These are phyloP conservation scores for Drosophila conformis DNA, from an alignment of 2,888 invertebrate genomes.

Conservation along the genomic window DNA sequence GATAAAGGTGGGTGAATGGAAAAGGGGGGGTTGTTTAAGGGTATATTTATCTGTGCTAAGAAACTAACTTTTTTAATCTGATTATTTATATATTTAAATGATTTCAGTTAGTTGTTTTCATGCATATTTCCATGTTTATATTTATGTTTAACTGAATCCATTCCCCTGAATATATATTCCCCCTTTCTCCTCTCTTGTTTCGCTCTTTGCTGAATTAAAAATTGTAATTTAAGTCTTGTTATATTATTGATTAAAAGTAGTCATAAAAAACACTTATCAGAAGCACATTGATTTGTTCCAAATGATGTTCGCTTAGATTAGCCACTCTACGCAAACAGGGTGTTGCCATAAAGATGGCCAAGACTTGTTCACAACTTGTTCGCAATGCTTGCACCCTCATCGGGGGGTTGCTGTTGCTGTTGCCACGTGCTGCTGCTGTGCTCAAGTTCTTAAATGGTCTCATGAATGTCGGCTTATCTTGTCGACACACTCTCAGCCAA, in stretches of 20 bases:
- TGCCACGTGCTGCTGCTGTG: conserved; percentile 10
- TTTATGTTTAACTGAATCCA: not conserved
- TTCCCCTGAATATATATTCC: too few species aligned
- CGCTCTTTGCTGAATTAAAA: not conserved
- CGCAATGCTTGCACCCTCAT: not conserved
- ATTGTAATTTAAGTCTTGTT: too few species aligned
- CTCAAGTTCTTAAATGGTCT: conserved; percentile 53
- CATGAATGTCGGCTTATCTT: conserved; percentile 77
- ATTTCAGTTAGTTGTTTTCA: not conserved
- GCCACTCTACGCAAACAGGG: not conserved
- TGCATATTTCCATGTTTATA: too few species aligned
- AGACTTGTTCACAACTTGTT: conserved; percentile 1
- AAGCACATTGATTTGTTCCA: not conserved
- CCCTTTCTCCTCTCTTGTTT: not conserved
- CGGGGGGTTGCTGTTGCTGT: not conserved
- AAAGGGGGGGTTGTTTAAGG: not conserved
- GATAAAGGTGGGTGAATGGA: not conserved
- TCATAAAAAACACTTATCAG: too few species aligned
- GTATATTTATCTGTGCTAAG: not conserved
- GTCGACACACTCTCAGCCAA: conserved; percentile 68
- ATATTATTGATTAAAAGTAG: too few species aligned
- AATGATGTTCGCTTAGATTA: not conserved
- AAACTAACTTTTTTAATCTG: not conserved
- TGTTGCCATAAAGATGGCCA: not conserved
- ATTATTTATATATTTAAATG: not conserved